Base-by-base conservation (phyloP, 2,888 invertebrate genomes). In the Oscheius sp. region DNA sequence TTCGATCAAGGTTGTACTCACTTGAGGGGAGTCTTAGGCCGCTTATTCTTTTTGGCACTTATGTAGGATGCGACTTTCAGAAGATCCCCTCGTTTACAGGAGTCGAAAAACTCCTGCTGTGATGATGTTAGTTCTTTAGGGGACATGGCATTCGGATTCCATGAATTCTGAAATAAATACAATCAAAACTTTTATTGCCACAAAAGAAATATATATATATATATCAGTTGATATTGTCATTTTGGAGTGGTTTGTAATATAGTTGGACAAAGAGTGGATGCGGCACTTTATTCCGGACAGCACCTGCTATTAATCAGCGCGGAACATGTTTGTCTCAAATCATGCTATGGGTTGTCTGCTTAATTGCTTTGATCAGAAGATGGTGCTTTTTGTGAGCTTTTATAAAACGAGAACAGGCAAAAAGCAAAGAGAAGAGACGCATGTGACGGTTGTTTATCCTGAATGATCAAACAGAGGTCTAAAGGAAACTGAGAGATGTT, bases 71-170 rank as follows among this genome's bases (percentile, higher is more conserved):
- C 72, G 24, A 81, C 79, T 68, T 75, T 75, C 56, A 78, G 77
- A 41, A 75, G 71, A 44, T 82, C 78, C 14, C 82, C 82, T 30
- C 72, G 66, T 28, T 78, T 72, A 54, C 82, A 82, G 26, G 77
- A 71, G 3, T 83, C 81, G 69, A 83, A 79, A 22, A 83, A 68
- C 44, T 83, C 83, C 70, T 66, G 64, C 45, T 64, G 64, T 14
- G 64, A 26, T 6, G 64, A 2, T 17, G 64, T 50, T 17, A 64
- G 64, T 36, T 64, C 64, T 41, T 51, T 64, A 38, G 8, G 32
- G 20, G 24, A 24, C 64, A 64, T 64, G 6, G 20, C 22, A 17
- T 20, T 20, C 22, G 22, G 26, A 17, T 30, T 26, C 62, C 62
- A 62, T 62, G 62, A 49, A 62, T 30, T 28, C 62, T 62, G 50